Evolutionary conservation across 2,113 vertebrate species (phyloP).

Genomic region (Taxidea taxus): DNA sequence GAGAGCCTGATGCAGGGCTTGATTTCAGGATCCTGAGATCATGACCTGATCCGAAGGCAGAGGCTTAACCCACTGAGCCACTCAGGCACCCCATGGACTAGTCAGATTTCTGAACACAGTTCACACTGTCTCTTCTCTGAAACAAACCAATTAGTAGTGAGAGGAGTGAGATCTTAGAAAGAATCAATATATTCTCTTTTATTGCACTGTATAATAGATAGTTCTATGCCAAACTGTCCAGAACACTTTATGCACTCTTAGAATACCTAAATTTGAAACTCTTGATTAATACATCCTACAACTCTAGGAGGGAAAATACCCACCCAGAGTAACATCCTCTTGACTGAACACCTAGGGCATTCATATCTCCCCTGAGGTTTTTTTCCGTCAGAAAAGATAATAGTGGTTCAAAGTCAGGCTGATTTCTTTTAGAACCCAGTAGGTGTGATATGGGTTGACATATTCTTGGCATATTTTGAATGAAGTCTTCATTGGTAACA

Average conservation of each 20-base stretch:
- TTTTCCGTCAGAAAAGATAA: neutral
- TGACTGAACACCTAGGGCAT: neutral
- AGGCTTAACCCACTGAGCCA: no score
- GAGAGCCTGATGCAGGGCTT: no score
- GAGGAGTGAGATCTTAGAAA: constrained; percentile 22
- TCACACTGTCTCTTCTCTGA: neutral
- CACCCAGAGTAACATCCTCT: neutral
- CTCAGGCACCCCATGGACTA: no score
- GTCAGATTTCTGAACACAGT: constrained; percentile 5
- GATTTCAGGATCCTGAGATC: no score
- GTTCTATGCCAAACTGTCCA: constrained; percentile 12
- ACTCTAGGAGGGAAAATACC: neutral
- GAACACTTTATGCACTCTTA: neutral
- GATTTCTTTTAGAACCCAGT: constrained; percentile 35
- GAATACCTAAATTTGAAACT: neutral
- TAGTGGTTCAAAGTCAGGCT: constrained; percentile 31
- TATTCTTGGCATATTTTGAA: constrained; percentile 56
- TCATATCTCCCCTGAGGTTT: neutral
- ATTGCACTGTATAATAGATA: constrained; percentile 34
- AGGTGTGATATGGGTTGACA: constrained; percentile 1
- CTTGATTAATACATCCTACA: constrained; percentile 6
- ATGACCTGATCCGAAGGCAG: no score
- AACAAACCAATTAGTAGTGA: constrained; percentile 42
- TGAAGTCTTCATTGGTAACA: constrained; percentile 57
- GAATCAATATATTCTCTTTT: constrained; percentile 10